Percentiles rank a stretch among this genome's conserved stretches.
Conservation (phyloP, 2,888 invertebrate genomes). For the Diarsia rubi region DNA sequence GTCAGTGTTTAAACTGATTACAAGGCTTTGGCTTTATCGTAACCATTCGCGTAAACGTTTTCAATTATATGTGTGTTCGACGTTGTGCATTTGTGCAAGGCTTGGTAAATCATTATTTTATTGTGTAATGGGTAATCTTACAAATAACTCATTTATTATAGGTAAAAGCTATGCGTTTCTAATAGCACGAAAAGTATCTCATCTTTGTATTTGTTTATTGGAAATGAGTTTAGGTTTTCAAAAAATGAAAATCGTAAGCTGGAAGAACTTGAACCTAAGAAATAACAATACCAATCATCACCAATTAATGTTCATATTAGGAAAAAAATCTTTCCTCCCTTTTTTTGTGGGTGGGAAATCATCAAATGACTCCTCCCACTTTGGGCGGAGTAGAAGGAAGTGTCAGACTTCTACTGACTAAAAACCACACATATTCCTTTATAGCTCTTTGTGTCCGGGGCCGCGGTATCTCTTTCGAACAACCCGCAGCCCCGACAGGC, state of each 20-base stretch:
- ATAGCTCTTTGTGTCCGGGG: no score
- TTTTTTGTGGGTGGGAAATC: no score
- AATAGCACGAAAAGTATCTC: background rate
- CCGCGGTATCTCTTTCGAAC: no score
- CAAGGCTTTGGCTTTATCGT: background rate
- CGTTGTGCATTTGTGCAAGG: slow-evolving; percentile 16
- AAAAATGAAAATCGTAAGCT: background rate
- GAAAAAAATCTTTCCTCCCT: no score
- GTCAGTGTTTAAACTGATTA: slow-evolving; percentile 18
- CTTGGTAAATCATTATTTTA: slow-evolving; percentile 15
- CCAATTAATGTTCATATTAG: no score
- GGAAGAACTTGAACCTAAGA: background rate
- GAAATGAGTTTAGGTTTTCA: background rate
- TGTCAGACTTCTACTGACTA: no score
- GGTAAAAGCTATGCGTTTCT: background rate
- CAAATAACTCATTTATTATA: background rate
- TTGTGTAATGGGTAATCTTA: background rate
- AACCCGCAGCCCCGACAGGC: no score
- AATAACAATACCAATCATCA: background rate
- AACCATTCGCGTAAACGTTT: slow-evolving; percentile 33
- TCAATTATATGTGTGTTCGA: slow-evolving; percentile 17
- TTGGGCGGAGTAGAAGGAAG: no score
- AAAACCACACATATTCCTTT: no score
- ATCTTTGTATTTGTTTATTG: background rate
- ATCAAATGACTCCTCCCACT: no score